Evolutionary conservation across 2,888 invertebrate species (phyloP).

Genomic region (Eulithis testata): DNA sequence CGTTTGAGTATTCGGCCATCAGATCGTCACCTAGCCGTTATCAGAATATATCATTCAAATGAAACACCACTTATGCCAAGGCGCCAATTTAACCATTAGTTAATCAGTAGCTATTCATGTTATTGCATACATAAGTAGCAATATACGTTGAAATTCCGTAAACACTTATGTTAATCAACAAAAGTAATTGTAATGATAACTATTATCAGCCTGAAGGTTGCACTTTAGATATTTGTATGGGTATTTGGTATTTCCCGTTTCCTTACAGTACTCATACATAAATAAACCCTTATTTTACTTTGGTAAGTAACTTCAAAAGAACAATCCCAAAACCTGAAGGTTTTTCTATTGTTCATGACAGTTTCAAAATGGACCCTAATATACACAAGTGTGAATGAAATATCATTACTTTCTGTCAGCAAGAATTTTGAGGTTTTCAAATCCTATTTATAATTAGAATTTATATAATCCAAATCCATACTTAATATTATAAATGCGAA

Average conservation of each 20-base stretch:
- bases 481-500: too few relatives aligned
- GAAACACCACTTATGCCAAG: neutral
- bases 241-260: conserved; percentile 18
- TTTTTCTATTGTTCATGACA: too few relatives aligned
- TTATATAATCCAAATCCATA: too few relatives aligned
- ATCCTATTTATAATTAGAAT: too few relatives aligned
- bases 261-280: neutral
- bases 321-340: too few relatives aligned
- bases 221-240: conserved; percentile 5
- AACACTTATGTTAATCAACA: conserved; percentile 31
- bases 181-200: conserved; percentile 9
- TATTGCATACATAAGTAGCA: conserved; percentile 1
- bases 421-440: too few relatives aligned
- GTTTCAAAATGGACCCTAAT: too few relatives aligned
- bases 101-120: neutral
- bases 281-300: neutral
- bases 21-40: too few relatives aligned
- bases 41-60: neutral
- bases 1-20: too few relatives aligned
- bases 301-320: too few relatives aligned
- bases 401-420: too few relatives aligned
- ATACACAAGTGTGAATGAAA: too few relatives aligned
- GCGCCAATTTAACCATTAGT: neutral
- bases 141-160: conserved; percentile 28
- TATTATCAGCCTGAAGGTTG: conserved; percentile 11